A percentile compares a stretch with the other conserved stretches of the same genome.
phyloP scores from a whole-genome alignment of 2,797 vertebrate genomes.

The Tragelaphus oryx region DNA sequence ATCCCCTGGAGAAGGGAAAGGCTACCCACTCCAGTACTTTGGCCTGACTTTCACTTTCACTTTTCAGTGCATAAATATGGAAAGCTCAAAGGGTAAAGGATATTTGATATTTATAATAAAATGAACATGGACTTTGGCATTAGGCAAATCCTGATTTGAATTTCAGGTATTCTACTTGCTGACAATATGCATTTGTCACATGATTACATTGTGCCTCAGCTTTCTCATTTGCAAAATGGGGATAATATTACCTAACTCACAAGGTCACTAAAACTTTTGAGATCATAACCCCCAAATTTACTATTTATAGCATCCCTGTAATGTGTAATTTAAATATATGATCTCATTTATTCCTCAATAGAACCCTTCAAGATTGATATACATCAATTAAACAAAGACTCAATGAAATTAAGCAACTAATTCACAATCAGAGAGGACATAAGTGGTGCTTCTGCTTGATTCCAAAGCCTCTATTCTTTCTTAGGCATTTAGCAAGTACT shows the following conservation, averaged over 20 bases:
- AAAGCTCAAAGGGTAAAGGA: background rate
- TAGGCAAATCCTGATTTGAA: background rate
- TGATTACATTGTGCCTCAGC: background rate
- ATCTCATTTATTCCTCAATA: background rate
- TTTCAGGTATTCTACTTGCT: background rate
- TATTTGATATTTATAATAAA: background rate
- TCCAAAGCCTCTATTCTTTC: background rate
- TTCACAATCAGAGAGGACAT: background rate
- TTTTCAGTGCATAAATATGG: background rate
- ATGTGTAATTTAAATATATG: background rate
- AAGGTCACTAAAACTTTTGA: background rate
- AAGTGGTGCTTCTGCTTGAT: background rate
- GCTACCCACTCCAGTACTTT: background rate
- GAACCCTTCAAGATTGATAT: background rate
- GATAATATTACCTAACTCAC: background rate
- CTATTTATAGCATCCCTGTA: background rate
- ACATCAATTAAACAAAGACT: background rate
- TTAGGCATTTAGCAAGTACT: background rate
- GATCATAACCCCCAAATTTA: background rate
- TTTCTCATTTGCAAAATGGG: background rate
- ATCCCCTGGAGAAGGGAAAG: background rate
- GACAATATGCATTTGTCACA: background rate
- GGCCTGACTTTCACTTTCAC: background rate
- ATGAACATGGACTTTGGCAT: background rate
- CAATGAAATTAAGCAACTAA: background rate